Evolutionary conservation across 1,140 invertebrate species (phyloP).

Genomic region (Acromyrmex heyeri): DNA sequence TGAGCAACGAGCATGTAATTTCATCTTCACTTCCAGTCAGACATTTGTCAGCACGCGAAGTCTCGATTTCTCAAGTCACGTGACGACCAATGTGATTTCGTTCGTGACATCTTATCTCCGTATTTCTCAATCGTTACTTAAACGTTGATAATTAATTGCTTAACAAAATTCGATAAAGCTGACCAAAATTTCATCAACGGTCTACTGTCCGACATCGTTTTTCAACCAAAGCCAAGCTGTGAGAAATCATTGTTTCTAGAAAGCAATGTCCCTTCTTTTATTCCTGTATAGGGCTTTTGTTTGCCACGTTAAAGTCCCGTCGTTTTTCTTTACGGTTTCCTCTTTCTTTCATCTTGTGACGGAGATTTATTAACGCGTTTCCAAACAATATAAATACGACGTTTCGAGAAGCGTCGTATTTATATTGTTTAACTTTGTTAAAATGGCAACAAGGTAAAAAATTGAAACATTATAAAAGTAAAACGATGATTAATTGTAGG

Average conservation of each 20-base stretch:
- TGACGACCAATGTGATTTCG: neutral
- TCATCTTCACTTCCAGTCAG: conserved; percentile 26
- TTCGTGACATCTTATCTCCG: neutral
- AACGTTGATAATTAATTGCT: too few relatives aligned
- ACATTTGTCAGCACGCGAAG: conserved; percentile 22
- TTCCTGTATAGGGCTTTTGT: conserved; percentile 17
- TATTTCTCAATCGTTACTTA: neutral
- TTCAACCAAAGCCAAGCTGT: neutral
- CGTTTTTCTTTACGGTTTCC: conserved; percentile 26
- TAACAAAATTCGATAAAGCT: neutral
- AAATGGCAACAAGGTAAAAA: neutral
- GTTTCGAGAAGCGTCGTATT: neutral
- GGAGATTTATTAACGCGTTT: conserved; percentile 47
- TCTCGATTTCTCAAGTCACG: neutral
- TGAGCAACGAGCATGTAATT: conserved; percentile 61
- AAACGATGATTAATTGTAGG: neutral
- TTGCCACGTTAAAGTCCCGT: conserved; percentile 5
- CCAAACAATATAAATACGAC: neutral
- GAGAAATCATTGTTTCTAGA: neutral
- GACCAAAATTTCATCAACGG: neutral
- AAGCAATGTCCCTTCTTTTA: conserved; percentile 17
- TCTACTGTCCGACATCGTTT: neutral
- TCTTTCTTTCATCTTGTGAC: neutral
- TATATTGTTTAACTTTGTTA: neutral
- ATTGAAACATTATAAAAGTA: neutral